phyloP scores from a whole-genome alignment of 2,888 invertebrate genomes.

The Heteromyza rotundicornis region DNA sequence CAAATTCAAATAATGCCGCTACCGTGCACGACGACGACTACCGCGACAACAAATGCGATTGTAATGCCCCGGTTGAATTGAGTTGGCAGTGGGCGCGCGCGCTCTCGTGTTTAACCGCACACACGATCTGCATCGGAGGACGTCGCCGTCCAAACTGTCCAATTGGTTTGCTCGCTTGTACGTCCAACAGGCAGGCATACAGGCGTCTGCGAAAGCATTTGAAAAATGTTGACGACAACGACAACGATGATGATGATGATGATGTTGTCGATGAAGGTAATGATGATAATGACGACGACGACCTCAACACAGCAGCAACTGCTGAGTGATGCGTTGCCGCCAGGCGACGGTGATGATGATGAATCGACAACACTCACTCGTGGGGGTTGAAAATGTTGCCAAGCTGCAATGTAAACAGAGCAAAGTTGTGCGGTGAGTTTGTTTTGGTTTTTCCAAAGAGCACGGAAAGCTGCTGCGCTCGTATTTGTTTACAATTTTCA shows the following conservation, averaged over 20 bases:
- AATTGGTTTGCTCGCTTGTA: slow-evolving; percentile 15
- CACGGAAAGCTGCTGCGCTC: too few relatives aligned
- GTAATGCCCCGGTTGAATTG: too few relatives aligned
- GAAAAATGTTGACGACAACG: background rate
- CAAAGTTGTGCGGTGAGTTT: too few relatives aligned
- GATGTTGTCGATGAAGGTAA: background rate
- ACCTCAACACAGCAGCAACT: background rate
- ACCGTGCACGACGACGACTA: background rate
- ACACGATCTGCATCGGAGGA: slow-evolving; percentile 38
- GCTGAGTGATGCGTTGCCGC: background rate
- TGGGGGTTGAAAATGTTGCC: background rate
- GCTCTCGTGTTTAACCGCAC: slow-evolving; percentile 1
- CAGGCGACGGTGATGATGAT: background rate
- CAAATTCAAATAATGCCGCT: too few relatives aligned
- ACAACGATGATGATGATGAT: background rate
- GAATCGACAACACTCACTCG: background rate
- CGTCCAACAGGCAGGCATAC: slow-evolving; percentile 32
- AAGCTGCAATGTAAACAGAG: too few relatives aligned
- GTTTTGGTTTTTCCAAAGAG: too few relatives aligned
- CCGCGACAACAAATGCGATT: background rate
- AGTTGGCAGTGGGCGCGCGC: background rate
- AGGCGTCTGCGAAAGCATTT: background rate
- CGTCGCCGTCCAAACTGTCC: slow-evolving; percentile 39
- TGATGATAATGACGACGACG: background rate
- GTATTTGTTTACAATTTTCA: too few relatives aligned